These are phyloP conservation scores for Ameiurus melas DNA, from an alignment of 2,113 vertebrate species.

Conservation along the genomic window DNA sequence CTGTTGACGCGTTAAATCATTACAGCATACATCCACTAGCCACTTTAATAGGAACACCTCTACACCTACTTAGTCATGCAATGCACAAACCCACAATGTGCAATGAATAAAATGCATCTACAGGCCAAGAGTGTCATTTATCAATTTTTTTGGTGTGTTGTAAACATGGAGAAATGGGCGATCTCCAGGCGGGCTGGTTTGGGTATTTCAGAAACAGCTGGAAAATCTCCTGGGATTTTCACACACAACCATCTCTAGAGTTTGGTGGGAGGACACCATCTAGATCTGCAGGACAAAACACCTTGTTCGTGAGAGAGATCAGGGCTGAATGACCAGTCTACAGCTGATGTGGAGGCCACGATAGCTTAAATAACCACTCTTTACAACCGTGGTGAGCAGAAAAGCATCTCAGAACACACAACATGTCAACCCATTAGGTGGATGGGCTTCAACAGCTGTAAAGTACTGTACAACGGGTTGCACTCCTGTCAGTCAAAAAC, in stretches of 20 bases:
- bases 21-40: background rate
- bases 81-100: background rate
- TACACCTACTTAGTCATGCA: background rate
- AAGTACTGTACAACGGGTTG: background rate
- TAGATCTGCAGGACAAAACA: background rate
- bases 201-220: background rate
- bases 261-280: background rate
- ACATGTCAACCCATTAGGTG: background rate
- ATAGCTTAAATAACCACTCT: background rate
- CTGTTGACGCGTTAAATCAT: background rate
- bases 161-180: background rate
- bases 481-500: background rate
- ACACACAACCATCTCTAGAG: background rate
- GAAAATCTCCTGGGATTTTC: background rate
- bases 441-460: background rate
- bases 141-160: background rate
- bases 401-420: background rate
- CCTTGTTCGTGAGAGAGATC: background rate
- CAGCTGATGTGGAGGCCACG: background rate
- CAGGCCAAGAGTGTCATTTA: background rate
- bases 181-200: background rate
- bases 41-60: background rate
- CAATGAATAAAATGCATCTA: background rate
- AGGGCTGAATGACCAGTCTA: background rate
- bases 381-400: background rate